Evolutionary conservation across 1,140 invertebrate species (phyloP).

Genomic region (Amyelois transitella): DNA sequence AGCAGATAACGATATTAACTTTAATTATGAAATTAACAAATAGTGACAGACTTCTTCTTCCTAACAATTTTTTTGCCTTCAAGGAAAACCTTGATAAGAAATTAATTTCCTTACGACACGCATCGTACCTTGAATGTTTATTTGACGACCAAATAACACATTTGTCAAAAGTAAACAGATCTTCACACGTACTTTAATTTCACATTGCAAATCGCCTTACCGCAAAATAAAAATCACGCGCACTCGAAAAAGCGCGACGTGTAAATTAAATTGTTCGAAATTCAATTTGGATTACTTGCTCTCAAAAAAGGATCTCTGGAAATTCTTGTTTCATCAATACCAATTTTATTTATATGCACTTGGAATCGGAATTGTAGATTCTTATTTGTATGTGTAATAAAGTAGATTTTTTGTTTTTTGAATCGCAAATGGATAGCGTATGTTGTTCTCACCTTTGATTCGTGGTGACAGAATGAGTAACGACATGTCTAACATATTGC

Average conservation of each 20-base stretch:
- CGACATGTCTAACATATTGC: slow-evolving; percentile 18
- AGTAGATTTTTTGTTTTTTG: not conserved
- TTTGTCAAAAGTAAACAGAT: not conserved
- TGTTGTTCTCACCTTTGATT: slow-evolving; percentile 15
- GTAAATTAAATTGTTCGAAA: slow-evolving; percentile 20
- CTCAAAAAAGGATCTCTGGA: slow-evolving; percentile 19
- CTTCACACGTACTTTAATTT: not conserved
- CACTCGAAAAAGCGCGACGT: slow-evolving; percentile 7
- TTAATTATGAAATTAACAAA: too few species aligned
- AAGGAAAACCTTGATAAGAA: too few species aligned
- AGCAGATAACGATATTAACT: too few species aligned
- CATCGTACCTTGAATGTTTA: not conserved
- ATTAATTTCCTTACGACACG: too few species aligned
- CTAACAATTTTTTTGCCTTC: too few species aligned
- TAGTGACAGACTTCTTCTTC: too few species aligned
- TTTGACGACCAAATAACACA: not conserved
- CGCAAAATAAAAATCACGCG: slow-evolving; percentile 12
- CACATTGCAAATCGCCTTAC: not conserved
- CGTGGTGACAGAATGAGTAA: slow-evolving; percentile 25
- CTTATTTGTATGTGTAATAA: not conserved
- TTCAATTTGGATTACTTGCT: slow-evolving; percentile 25
- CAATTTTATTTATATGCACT: slow-evolving; percentile 1
- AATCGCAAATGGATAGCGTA: not conserved
- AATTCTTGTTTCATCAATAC: slow-evolving; percentile 23
- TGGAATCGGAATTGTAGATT: not conserved